These are phyloP conservation scores for Tachystola acroxantha DNA, from an alignment of 2,888 invertebrate genomes.

Conservation along the genomic window DNA sequence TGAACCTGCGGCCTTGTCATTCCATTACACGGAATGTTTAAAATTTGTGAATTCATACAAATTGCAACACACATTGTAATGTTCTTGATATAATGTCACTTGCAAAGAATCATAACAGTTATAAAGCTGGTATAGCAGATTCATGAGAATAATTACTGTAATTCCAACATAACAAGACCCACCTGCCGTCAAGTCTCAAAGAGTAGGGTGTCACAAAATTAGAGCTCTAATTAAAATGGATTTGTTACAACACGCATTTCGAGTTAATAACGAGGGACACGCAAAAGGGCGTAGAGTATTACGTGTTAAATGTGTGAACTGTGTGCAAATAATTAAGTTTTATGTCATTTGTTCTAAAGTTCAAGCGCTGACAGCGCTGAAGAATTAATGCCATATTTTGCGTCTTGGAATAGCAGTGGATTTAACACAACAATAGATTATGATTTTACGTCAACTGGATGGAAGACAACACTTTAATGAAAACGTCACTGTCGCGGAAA, in stretches of 20 bases:
- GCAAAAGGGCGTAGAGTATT: conserved; percentile 35
- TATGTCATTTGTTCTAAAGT: conserved; percentile 26
- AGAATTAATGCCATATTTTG: conserved; percentile 28
- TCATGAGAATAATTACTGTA: conserved; percentile 30
- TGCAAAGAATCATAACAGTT: conserved; percentile 28
- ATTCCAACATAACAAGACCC: conserved; percentile 19
- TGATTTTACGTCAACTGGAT: conserved; percentile 44
- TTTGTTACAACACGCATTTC: conserved; percentile 28
- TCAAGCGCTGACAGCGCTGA: conserved; percentile 28
- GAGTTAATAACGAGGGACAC: conserved; percentile 36
- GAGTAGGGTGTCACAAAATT: conserved; percentile 15
- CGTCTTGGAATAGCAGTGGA: conserved; percentile 27
- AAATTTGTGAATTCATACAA: too few relatives aligned
- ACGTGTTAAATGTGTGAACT: conserved; percentile 34
- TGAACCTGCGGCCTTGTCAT: too few relatives aligned
- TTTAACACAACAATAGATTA: conserved; percentile 47
- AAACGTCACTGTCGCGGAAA: conserved; percentile 47
- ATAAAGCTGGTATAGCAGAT: conserved; percentile 27
- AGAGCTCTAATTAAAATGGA: conserved; percentile 27
- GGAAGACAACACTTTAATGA: conserved; percentile 51
- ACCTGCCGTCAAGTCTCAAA: conserved; percentile 5
- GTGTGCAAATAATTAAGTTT: conserved; percentile 32
- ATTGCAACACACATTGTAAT: conserved; percentile 11
- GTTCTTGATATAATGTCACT: conserved; percentile 19
- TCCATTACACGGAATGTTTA: too few relatives aligned